Conservation (phyloP, 2,888 invertebrate genomes). For the Aspidiotus rigidus region DNA sequence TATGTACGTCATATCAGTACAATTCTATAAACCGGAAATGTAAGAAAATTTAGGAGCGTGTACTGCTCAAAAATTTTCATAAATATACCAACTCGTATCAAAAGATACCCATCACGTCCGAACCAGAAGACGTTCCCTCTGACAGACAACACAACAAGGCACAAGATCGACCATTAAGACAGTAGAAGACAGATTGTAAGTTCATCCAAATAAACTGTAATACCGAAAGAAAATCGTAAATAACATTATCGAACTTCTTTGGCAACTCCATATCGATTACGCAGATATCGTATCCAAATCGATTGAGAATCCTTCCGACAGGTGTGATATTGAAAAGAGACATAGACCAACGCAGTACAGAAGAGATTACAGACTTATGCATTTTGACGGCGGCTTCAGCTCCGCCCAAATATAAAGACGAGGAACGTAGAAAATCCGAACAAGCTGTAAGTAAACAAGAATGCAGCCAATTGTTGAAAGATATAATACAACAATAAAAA, state of each 20-base stretch:
- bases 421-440: too few species aligned
- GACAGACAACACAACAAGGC: background rate
- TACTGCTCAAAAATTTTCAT: too few species aligned
- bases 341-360: slow-evolving; percentile 34
- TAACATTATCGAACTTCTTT: slow-evolving; percentile 26
- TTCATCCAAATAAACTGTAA: background rate
- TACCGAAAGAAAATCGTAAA: background rate
- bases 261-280: slow-evolving; percentile 31
- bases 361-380: slow-evolving; percentile 33
- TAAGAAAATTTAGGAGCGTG: too few species aligned
- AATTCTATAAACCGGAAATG: too few species aligned
- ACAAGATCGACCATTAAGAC: background rate
- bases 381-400: slow-evolving; percentile 25
- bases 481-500: too few species aligned
- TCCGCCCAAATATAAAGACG: slow-evolving; percentile 25
- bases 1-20: too few species aligned
- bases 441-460: too few species aligned
- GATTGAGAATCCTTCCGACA: slow-evolving; percentile 35
- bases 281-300: slow-evolving; percentile 35
- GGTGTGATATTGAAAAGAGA: slow-evolving; percentile 35
- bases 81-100: too few species aligned
- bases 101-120: too few species aligned
- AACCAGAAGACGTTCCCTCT: background rate
- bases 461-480: too few species aligned
- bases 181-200: background rate